phyloP scores from a whole-genome alignment of 1,140 invertebrate species.

The Oncopeltus fasciatus region DNA sequence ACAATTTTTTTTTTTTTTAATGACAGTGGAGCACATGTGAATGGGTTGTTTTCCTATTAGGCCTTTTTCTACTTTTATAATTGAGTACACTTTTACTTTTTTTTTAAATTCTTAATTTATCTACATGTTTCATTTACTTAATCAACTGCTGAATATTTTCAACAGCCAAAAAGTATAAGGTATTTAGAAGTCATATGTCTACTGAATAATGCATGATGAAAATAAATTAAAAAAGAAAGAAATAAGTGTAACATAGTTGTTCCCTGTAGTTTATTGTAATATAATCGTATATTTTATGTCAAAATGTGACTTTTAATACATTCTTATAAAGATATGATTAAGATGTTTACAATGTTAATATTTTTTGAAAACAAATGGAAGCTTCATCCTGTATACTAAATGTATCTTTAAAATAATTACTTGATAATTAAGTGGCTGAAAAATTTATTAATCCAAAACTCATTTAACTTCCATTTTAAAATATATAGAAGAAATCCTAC shows the following conservation, averaged over 20 bases:
- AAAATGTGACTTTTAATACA: slow-evolving; percentile 14
- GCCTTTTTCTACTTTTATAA: slow-evolving; percentile 8
- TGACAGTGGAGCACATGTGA: not conserved
- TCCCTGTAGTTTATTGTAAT: slow-evolving; percentile 15
- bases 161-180: not conserved
- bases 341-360: slow-evolving; percentile 16
- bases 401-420: slow-evolving; percentile 11
- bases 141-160: not conserved
- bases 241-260: slow-evolving; percentile 14
- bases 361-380: slow-evolving; percentile 6
- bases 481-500: not conserved
- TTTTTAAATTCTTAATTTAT: not conserved
- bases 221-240: not conserved
- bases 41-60: not conserved
- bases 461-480: slow-evolving; percentile 1
- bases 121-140: not conserved
- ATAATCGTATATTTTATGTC: slow-evolving; percentile 16
- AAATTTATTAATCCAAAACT: not conserved
- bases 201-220: slow-evolving; percentile 5
- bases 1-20: not conserved
- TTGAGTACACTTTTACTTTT: not conserved
- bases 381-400: slow-evolving; percentile 12
- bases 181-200: slow-evolving; percentile 6
- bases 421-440: slow-evolving; percentile 11
- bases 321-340: slow-evolving; percentile 9